phyloP scores from a whole-genome alignment of 2,113 vertebrate species.

The Pedionomus torquatus region DNA sequence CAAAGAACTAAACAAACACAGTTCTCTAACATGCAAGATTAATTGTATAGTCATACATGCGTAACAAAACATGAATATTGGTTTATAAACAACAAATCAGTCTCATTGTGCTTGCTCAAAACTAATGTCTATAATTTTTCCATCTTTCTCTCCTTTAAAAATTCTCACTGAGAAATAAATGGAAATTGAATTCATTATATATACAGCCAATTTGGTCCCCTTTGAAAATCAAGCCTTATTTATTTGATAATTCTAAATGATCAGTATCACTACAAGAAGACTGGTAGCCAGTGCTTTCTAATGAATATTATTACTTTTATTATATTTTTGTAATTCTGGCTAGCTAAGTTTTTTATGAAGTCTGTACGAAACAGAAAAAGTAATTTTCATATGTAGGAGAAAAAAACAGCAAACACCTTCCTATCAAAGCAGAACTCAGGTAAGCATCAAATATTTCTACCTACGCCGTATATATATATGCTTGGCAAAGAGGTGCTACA shows the following conservation, averaged over 20 bases:
- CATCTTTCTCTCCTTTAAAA: not conserved
- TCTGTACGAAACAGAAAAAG: not conserved
- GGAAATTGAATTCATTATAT: not conserved
- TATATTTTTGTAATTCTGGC: not conserved
- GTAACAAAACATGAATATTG: not conserved
- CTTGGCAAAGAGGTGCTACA: not conserved
- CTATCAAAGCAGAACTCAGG: not conserved
- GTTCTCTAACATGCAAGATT: not conserved
- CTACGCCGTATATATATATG: not conserved
- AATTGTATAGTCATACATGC: not conserved
- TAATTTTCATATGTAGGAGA: not conserved
- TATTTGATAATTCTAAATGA: slow-evolving; percentile 28
- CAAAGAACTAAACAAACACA: not conserved
- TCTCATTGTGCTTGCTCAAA: not conserved
- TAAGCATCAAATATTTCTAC: not conserved
- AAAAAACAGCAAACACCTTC: not conserved
- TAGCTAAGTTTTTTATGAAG: not conserved
- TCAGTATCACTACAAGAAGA: not conserved
- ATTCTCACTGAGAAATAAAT: not conserved
- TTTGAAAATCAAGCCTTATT: slow-evolving; percentile 10
- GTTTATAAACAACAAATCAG: not conserved
- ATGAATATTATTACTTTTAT: not conserved
- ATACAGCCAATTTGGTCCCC: not conserved
- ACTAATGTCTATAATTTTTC: not conserved
- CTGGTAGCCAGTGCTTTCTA: not conserved